Percentiles rank a stretch among this genome's conserved stretches.
phyloP scores from a whole-genome alignment of 2,888 invertebrate genomes.

The Drosophila sordidapex region DNA sequence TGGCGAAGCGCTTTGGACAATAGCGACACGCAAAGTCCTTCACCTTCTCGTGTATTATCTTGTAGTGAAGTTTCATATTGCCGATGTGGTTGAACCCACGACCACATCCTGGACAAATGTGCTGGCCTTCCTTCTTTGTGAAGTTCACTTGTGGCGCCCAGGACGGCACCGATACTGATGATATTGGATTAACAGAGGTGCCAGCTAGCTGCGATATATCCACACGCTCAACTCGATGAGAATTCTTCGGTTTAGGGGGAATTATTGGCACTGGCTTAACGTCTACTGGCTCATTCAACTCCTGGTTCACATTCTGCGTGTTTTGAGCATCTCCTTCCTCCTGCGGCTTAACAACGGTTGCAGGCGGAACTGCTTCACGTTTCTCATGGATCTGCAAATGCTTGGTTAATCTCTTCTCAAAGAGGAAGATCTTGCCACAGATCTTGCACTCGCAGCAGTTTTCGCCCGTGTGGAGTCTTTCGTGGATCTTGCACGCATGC shows the following conservation, averaged over 20 bases:
- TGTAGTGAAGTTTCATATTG: slow-evolving; percentile 82
- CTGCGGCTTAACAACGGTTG: slow-evolving; percentile 45
- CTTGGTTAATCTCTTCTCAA: slow-evolving; percentile 81
- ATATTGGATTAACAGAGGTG: slow-evolving; percentile 82
- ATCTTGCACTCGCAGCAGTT: slow-evolving; percentile 82
- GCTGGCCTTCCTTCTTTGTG: slow-evolving; percentile 83
- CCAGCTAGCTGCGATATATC: slow-evolving; percentile 81
- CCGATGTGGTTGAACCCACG: slow-evolving; percentile 83
- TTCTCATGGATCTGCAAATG: slow-evolving; percentile 82
- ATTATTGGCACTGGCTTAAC: slow-evolving; percentile 48
- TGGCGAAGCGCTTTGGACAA: slow-evolving; percentile 83
- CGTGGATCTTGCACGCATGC: slow-evolving; percentile 82
- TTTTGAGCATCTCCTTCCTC: slow-evolving; percentile 26
- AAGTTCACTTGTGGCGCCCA: slow-evolving; percentile 83
- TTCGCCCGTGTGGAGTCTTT: slow-evolving; percentile 81
- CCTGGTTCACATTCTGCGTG: slow-evolving; percentile 25
- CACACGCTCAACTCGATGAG: slow-evolving; percentile 81
- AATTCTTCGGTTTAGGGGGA: slow-evolving; percentile 77
- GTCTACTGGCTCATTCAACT: slow-evolving; percentile 40
- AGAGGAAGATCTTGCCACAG: slow-evolving; percentile 81
- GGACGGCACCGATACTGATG: slow-evolving; percentile 81
- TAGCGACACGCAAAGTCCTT: slow-evolving; percentile 83
- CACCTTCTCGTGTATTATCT: slow-evolving; percentile 83
- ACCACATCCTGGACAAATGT: slow-evolving; percentile 82
- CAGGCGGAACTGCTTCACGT: slow-evolving; percentile 66